phyloP scores from a whole-genome alignment of 2,113 vertebrate species.

The Paedocypris sp. region DNA sequence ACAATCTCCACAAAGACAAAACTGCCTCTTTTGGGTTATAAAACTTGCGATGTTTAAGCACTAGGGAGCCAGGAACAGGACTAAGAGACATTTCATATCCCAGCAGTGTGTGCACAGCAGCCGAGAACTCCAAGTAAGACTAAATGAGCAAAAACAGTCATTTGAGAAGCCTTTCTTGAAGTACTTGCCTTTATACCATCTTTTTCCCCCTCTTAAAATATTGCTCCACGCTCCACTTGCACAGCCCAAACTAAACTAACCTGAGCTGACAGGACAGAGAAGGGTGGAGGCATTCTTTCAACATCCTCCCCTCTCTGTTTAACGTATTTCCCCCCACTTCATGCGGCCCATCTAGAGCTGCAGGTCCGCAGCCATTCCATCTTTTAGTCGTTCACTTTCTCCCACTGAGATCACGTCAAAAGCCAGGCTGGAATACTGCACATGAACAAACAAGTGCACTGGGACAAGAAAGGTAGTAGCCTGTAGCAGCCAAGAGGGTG shows the following conservation, averaged over 20 bases:
- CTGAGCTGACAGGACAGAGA: conserved; percentile 50
- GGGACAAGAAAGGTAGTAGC: conserved; percentile 41
- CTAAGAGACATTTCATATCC: conserved; percentile 16
- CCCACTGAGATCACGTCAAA: conserved; percentile 38
- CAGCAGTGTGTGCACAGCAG: conserved; percentile 15
- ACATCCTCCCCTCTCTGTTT: neutral
- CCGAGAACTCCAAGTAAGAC: conserved; percentile 27
- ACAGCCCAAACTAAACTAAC: conserved; percentile 47
- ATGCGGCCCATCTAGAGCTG: conserved; percentile 35
- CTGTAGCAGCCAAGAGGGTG: conserved; percentile 35
- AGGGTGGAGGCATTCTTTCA: conserved; percentile 20
- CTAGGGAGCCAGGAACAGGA: conserved; percentile 7
- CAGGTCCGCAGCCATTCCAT: conserved; percentile 41
- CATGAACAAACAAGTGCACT: conserved; percentile 36
- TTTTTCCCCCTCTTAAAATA: conserved; percentile 11
- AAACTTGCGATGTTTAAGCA: conserved; percentile 22
- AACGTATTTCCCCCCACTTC: conserved; percentile 24
- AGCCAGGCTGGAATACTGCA: conserved; percentile 47
- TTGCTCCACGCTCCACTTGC: conserved; percentile 30
- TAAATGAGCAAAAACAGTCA: conserved; percentile 35
- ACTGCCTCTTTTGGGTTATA: conserved; percentile 1
- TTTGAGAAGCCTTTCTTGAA: conserved; percentile 19
- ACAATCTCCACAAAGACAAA: neutral
- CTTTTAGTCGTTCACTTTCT: conserved; percentile 4
- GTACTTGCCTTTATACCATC: too few species aligned